Percentiles rank a stretch among this genome's conserved stretches.
Conservation (phyloP, 2,113 vertebrate genomes). For the Pterocles burchelli region DNA sequence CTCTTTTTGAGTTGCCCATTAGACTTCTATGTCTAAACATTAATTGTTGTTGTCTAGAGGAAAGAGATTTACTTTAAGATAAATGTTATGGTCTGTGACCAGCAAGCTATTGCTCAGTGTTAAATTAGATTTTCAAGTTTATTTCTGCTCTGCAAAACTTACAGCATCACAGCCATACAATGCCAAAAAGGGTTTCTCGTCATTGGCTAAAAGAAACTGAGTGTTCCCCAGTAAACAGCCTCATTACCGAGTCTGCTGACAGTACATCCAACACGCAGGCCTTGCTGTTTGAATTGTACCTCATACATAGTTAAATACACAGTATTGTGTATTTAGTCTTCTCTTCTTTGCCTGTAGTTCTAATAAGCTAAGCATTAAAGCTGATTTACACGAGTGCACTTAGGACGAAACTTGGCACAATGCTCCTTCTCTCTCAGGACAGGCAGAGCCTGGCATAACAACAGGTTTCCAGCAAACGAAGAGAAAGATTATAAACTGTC, state of each 20-base stretch:
- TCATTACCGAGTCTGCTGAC: not conserved
- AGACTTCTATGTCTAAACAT: not conserved
- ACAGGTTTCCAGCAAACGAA: not conserved
- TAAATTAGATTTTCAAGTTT: slow-evolving; percentile 25
- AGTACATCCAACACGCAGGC: not conserved
- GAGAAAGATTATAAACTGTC: not conserved
- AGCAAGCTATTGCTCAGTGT: not conserved
- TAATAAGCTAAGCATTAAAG: slow-evolving; percentile 19
- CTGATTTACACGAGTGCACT: not conserved
- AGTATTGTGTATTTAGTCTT: slow-evolving; percentile 22
- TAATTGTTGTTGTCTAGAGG: not conserved
- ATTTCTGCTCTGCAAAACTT: slow-evolving; percentile 8
- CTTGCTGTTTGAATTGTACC: not conserved
- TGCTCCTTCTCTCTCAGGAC: not conserved
- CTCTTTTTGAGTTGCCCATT: not conserved
- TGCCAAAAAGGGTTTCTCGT: slow-evolving; percentile 20
- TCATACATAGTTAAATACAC: slow-evolving; percentile 43
- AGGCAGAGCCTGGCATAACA: not conserved
- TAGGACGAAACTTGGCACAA: not conserved
- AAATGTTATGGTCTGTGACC: not conserved
- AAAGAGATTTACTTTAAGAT: not conserved
- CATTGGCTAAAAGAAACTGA: not conserved
- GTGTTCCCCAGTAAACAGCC: not conserved
- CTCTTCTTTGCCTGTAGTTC: not conserved
- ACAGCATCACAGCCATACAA: not conserved